A percentile compares a stretch with the other conserved stretches of the same genome.
Conservation (phyloP, 2,113 vertebrate genomes). For the Chinchilla lanigera region DNA sequence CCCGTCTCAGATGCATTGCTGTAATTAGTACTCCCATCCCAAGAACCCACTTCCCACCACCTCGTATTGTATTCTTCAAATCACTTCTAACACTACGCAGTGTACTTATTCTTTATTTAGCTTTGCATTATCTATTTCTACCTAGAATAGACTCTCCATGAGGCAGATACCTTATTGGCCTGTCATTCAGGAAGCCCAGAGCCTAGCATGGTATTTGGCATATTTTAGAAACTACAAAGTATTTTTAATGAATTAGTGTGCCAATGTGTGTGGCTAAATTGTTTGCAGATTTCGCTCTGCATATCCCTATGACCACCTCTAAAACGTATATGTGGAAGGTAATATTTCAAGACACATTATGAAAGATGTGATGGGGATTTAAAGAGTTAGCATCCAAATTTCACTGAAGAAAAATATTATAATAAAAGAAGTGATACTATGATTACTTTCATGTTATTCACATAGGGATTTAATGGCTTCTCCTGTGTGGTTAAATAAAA, state of each 20-base stretch:
- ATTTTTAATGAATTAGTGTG: background rate
- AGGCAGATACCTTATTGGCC: background rate
- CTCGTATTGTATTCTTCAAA: background rate
- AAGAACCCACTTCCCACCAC: background rate
- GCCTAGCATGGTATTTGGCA: background rate
- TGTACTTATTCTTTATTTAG: background rate
- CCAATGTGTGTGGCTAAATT: background rate
- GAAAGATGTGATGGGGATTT: background rate
- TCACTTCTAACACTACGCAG: background rate
- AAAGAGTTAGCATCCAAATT: background rate
- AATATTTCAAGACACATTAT: background rate
- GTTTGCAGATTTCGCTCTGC: background rate
- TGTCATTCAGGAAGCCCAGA: background rate
- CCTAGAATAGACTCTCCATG: background rate
- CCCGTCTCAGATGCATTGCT: background rate
- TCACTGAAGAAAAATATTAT: slow-evolving; percentile 19
- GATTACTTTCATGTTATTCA: background rate
- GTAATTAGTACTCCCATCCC: background rate
- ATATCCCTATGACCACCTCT: background rate
- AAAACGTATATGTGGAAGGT: background rate
- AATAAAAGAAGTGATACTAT: background rate
- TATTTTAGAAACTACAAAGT: background rate
- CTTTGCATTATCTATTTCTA: background rate
- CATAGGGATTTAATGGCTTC: background rate
- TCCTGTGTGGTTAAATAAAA: background rate